Base-by-base conservation (phyloP, 2,113 vertebrate species). In the Opisthocomus hoazin region DNA sequence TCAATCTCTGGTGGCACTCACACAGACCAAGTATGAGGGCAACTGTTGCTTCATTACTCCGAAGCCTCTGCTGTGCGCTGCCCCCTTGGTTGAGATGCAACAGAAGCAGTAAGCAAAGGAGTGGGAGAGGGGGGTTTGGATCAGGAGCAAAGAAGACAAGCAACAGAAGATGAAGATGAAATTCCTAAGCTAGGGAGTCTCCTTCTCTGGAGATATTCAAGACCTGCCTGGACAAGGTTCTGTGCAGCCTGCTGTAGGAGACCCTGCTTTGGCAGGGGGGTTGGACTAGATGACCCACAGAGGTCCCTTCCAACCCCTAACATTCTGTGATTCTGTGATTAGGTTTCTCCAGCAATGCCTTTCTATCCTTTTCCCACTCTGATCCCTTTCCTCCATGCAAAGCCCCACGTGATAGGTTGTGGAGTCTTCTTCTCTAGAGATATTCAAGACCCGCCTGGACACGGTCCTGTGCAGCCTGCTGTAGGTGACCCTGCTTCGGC, bases 361-460 rank as follows among this genome's bases (percentile, higher is more conserved):
- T 18, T 51, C 50, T 61, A 7, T 5, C 3, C 9, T 6, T 87
- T 89, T 71, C 6, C 10, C 2, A 2, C 20, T n/a, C 9, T 53
- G 0, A 10, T 37, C 2, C 0, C 15, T 65, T 54, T 66, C 34
- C 15, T 80, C 20, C 32, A 30, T 1, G 2, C 22, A 46, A 10
- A 56, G 2, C 4, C 34, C 9, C 30, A 74, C n/a, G n/a, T n/a
- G n/a, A n/a, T n/a, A n/a, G n/a, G n/a, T n/a, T n/a, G n/a, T n/a
- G n/a, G n/a, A n/a, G n/a, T n/a, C n/a, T n/a, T n/a, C n/a, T n/a
- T n/a, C n/a, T n/a, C n/a, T n/a, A n/a, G n/a, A n/a, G n/a, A n/a
- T n/a, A n/a, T n/a, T n/a, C n/a, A n/a, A n/a, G n/a, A n/a, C n/a
- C n/a, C n/a, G n/a, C n/a, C n/a, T n/a, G n/a, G n/a, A n/a, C n/a